These are phyloP conservation scores for Acheta domesticus DNA, from an alignment of 2,888 invertebrate species.

Conservation along the genomic window DNA sequence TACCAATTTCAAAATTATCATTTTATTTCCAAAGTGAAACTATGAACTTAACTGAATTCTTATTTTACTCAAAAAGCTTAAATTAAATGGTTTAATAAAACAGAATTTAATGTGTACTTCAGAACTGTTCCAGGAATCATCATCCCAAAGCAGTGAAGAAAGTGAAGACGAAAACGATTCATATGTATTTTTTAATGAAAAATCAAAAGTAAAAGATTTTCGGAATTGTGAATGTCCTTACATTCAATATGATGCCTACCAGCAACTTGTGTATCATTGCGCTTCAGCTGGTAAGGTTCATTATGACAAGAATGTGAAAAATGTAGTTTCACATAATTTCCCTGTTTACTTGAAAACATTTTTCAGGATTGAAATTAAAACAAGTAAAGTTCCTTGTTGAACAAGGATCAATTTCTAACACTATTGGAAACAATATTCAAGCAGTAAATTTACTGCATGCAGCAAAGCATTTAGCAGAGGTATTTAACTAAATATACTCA, in stretches of 20 bases:
- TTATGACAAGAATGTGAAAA: neutral
- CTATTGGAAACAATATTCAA: neutral
- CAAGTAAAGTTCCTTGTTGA: constrained; percentile 2
- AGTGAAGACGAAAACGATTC: too few relatives aligned
- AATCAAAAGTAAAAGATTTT: neutral
- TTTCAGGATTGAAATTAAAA: neutral
- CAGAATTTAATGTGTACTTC: too few relatives aligned
- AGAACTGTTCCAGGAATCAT: too few relatives aligned
- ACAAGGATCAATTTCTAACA: neutral
- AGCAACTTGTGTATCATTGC: neutral
- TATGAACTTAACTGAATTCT: too few relatives aligned
- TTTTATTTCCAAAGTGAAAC: too few relatives aligned
- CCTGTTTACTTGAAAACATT: neutral
- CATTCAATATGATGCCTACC: neutral
- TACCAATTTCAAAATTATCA: too few relatives aligned
- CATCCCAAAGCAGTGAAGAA: too few relatives aligned
- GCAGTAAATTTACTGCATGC: neutral
- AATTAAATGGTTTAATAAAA: too few relatives aligned
- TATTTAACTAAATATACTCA: neutral
- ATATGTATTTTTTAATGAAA: too few relatives aligned
- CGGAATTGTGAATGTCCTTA: neutral
- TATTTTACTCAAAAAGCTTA: too few relatives aligned
- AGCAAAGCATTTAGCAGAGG: neutral
- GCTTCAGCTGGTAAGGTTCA: neutral
- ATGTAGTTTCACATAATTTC: neutral